Conservation (phyloP, 2,888 invertebrate species). For the Heliconius aoede region DNA sequence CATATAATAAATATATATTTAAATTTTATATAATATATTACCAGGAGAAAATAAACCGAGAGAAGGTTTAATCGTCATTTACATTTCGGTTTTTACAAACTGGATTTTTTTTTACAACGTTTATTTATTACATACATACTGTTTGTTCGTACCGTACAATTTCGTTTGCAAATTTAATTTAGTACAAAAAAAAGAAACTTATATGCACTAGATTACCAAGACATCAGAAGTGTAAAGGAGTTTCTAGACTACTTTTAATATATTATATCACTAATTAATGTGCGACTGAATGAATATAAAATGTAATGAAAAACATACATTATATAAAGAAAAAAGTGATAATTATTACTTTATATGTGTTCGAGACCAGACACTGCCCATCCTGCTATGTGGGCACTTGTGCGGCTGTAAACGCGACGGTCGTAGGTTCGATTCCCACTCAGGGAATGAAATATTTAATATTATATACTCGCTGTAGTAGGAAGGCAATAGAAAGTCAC, state of each 20-base stretch:
- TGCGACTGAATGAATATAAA: not conserved
- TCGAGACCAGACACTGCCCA: too few species aligned
- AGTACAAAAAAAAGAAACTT: constrained; percentile 16
- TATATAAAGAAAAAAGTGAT: too few species aligned
- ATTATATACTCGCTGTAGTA: too few species aligned
- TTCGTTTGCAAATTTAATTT: not conserved
- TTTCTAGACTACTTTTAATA: not conserved
- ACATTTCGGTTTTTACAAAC: not conserved
- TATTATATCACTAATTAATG: constrained; percentile 2
- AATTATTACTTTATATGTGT: too few species aligned
- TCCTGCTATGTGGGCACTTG: too few species aligned
- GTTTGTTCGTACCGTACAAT: too few species aligned
- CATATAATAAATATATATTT: not conserved
- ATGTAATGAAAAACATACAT: not conserved
- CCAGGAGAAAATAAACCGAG: constrained; percentile 12
- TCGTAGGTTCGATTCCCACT: too few species aligned
- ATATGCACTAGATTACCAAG: constrained; percentile 20
- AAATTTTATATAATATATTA: constrained; percentile 15
- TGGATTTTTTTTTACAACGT: not conserved
- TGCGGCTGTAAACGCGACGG: too few species aligned
- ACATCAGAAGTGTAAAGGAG: constrained; percentile 1
- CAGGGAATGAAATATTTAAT: too few species aligned
- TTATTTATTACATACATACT: not conserved
- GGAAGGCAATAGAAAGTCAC: too few species aligned
- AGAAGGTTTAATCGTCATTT: not conserved